phyloP scores from a whole-genome alignment of 2,113 vertebrate species.

The Leuciscus idus region DNA sequence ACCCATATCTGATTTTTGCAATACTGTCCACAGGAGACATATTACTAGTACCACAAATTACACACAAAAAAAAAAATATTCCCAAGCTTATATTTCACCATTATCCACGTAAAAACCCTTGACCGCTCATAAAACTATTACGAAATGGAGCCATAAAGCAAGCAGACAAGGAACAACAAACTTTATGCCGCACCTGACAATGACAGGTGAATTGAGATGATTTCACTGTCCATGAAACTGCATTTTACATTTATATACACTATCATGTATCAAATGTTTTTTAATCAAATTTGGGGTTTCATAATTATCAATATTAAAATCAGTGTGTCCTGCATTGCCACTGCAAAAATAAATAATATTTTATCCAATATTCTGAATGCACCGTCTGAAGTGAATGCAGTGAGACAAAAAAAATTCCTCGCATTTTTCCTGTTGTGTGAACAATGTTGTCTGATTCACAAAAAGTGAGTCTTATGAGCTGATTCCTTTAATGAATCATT shows the following conservation, averaged over 20 bases:
- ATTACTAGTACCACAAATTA: conserved; percentile 9
- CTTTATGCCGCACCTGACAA: background rate
- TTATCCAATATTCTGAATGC: too few relatives aligned
- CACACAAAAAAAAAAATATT: background rate
- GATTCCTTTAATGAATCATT: background rate
- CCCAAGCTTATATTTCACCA: background rate
- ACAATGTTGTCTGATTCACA: background rate
- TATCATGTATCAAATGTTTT: background rate
- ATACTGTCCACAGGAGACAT: background rate
- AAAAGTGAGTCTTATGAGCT: background rate
- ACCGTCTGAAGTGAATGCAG: too few relatives aligned
- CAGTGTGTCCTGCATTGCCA: too few relatives aligned
- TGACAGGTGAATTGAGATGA: background rate
- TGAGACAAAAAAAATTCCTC: background rate
- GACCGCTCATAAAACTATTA: background rate
- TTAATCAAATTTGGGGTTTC: too few relatives aligned
- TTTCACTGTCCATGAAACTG: background rate
- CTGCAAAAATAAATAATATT: too few relatives aligned
- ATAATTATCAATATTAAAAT: too few relatives aligned
- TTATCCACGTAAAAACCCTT: background rate
- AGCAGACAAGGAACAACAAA: background rate
- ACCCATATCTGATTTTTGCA: background rate
- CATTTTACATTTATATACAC: background rate
- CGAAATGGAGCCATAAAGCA: background rate
- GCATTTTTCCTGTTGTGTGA: background rate